phyloP scores from a whole-genome alignment of 2,888 invertebrate species.

The Tiliacea aurago region DNA sequence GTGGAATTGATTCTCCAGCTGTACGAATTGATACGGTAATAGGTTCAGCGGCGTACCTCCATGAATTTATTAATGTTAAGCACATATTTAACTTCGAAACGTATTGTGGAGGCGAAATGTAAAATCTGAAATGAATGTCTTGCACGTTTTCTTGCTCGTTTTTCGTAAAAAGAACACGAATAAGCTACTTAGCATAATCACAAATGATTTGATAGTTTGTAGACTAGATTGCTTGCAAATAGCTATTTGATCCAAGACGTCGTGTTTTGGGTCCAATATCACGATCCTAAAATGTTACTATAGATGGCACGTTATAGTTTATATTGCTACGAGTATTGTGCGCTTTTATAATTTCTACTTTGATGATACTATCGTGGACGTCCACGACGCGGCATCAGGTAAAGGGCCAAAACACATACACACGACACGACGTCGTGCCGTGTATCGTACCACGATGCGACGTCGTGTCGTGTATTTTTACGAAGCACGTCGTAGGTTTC shows the following conservation, averaged over 20 bases:
- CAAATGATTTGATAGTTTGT: background rate
- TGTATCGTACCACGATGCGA: too few relatives aligned
- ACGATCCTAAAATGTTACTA: background rate
- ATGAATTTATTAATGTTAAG: conserved; percentile 56
- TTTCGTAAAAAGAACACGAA: conserved; percentile 9
- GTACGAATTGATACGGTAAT: conserved; percentile 41
- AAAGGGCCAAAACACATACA: too few relatives aligned
- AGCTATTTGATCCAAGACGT: conserved; percentile 1
- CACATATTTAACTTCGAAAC: conserved; percentile 37
- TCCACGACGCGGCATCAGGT: too few relatives aligned
- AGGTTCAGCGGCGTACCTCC: conserved; percentile 30
- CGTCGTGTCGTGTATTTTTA: too few relatives aligned
- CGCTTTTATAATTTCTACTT: too few relatives aligned
- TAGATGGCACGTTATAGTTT: background rate
- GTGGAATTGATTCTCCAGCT: conserved; percentile 48
- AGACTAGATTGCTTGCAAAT: background rate
- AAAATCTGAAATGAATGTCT: conserved; percentile 37
- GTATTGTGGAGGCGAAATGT: conserved; percentile 40
- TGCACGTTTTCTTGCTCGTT: background rate
- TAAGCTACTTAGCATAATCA: conserved; percentile 3
- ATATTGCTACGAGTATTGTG: background rate
- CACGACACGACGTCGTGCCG: too few relatives aligned
- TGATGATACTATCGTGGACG: too few relatives aligned
- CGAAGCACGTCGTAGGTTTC: too few relatives aligned
- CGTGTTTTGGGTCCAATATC: background rate